Evolutionary conservation across 2,797 vertebrate species (phyloP).

Genomic region (Rhinogobio ventralis): DNA sequence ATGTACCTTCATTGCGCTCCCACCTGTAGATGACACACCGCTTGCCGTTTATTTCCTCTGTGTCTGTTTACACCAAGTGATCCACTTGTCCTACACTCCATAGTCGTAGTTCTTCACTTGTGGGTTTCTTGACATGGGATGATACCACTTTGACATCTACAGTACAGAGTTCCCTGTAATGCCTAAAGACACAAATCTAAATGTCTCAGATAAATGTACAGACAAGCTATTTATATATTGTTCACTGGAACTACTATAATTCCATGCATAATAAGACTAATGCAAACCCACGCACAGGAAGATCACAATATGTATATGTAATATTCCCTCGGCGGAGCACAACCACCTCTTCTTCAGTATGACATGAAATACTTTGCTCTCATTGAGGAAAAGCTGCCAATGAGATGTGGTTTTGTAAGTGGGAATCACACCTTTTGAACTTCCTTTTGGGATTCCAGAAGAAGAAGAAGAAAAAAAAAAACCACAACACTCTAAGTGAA

Average conservation of each 20-base stretch:
- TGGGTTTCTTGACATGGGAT: background rate
- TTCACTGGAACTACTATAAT: background rate
- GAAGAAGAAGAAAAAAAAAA: background rate
- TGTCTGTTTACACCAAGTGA: background rate
- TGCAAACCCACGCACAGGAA: conserved; percentile 13
- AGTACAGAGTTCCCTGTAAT: background rate
- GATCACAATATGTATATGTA: background rate
- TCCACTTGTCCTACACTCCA: background rate
- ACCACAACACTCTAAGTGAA: conserved; percentile 9
- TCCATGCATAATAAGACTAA: background rate
- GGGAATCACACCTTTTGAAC: conserved; percentile 41
- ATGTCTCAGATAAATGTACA: background rate
- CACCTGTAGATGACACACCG: background rate
- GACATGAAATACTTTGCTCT: conserved; percentile 10
- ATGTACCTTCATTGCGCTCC: conserved; percentile 12
- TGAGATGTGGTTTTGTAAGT: conserved; percentile 22
- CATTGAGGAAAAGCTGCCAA: conserved; percentile 23
- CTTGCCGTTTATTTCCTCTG: background rate
- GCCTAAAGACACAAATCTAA: conserved; percentile 1
- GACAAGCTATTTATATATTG: background rate
- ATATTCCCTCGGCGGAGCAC: background rate
- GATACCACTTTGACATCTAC: background rate
- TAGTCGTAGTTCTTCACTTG: background rate
- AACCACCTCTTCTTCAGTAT: conserved; percentile 14
- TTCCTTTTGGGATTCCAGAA: conserved; percentile 23